Conservation (phyloP, 2,888 invertebrate species). For the Caenorhabditis sp. region DNA sequence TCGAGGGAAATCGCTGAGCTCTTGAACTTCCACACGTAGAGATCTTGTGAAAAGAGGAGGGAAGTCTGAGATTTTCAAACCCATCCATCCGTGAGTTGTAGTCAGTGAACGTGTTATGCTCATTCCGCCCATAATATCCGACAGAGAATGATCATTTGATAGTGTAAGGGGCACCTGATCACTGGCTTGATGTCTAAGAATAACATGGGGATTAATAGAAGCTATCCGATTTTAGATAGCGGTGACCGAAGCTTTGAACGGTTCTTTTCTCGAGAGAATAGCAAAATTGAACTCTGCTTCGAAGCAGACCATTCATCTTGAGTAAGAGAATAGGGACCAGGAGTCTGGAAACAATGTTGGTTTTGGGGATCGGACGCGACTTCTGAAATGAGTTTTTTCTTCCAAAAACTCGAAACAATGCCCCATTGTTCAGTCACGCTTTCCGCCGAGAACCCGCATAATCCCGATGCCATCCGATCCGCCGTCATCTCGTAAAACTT, state of each 20-base stretch:
- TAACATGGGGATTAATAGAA: no score
- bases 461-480: constrained; percentile 11
- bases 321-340: no score
- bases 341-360: no score
- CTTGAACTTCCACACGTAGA: constrained; percentile 14
- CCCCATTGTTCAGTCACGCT: neutral
- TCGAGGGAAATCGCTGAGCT: constrained; percentile 23
- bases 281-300: no score
- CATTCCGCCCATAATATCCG: neutral
- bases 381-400: no score
- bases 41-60: neutral
- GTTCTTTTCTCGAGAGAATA: no score
- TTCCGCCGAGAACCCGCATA: constrained; percentile 9
- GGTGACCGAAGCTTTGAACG: no score
- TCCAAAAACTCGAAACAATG: no score
- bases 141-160: neutral
- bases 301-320: no score
- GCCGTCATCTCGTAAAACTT: constrained; percentile 28
- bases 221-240: no score
- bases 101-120: constrained; percentile 15
- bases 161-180: neutral
- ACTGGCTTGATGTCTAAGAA: no score
- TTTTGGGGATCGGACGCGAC: no score
- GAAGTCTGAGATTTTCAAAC: neutral
- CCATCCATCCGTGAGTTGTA: constrained; percentile 28